phyloP scores from a whole-genome alignment of 2,113 vertebrate species.

The Rattus norvegicus region DNA sequence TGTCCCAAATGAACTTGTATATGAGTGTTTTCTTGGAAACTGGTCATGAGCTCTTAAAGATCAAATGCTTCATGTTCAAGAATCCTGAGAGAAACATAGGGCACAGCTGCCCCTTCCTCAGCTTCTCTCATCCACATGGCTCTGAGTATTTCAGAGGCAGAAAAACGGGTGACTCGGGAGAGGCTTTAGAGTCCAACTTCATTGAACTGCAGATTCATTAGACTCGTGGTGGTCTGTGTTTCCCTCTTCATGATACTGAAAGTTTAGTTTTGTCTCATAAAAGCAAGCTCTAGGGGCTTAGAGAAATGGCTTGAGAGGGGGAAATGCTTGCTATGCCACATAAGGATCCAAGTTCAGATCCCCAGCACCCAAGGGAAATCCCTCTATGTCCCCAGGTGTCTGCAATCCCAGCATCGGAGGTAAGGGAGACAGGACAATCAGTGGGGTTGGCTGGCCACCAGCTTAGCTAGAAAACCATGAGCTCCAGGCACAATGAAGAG shows the following conservation, averaged over 20 bases:
- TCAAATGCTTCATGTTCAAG: neutral
- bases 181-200: neutral
- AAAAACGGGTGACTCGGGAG: neutral
- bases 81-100: neutral
- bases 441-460: too few species aligned
- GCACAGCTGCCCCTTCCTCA: neutral
- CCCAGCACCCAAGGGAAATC: neutral
- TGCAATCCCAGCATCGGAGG: too few species aligned
- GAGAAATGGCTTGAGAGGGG: neutral
- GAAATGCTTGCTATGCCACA: neutral
- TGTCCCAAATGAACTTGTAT: slow-evolving; percentile 29
- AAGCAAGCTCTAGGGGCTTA: neutral
- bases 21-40: slow-evolving; percentile 24
- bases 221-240: neutral
- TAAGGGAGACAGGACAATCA: neutral
- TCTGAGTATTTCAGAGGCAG: neutral
- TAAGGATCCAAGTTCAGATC: neutral
- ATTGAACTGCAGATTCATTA: neutral
- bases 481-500: neutral
- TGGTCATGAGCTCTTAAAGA: slow-evolving; percentile 17
- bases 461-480: neutral
- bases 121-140: neutral
- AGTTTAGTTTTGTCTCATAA: neutral
- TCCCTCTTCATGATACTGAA: neutral
- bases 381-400: too few species aligned